Conservation (phyloP, 2,888 invertebrate species). For the Eristalis tenax region DNA sequence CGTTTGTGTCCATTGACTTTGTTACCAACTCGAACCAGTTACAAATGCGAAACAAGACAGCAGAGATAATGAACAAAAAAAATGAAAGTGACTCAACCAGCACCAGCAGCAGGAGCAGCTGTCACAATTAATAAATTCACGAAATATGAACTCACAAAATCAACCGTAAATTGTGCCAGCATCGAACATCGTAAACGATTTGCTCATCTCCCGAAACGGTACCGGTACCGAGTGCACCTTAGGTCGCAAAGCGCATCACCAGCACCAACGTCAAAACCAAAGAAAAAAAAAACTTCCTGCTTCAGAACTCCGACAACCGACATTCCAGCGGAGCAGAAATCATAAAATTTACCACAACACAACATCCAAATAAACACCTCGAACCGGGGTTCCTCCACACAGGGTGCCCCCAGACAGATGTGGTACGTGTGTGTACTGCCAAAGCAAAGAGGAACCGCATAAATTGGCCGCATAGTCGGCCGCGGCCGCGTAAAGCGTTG, state of each 20-base stretch:
- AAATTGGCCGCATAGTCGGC: neutral
- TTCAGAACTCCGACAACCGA: slow-evolving; percentile 35
- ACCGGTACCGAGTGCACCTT: neutral
- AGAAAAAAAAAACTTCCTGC: slow-evolving; percentile 61
- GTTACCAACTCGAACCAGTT: slow-evolving; percentile 6
- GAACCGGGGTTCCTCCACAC: neutral
- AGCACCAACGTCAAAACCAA: neutral
- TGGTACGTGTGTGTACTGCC: neutral
- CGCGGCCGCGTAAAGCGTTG: neutral
- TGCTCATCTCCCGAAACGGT: slow-evolving; percentile 10
- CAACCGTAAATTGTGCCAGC: slow-evolving; percentile 47
- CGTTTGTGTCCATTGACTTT: neutral
- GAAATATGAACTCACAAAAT: slow-evolving; percentile 66
- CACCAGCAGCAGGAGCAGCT: slow-evolving; percentile 5
- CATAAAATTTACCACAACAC: slow-evolving; percentile 49
- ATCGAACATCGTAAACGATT: slow-evolving; percentile 46
- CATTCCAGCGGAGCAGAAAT: slow-evolving; percentile 48
- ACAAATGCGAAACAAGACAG: slow-evolving; percentile 31
- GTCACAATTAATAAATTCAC: slow-evolving; percentile 68
- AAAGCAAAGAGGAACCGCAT: neutral
- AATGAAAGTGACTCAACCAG: slow-evolving; percentile 62
- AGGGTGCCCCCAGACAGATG: neutral
- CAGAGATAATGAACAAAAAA: slow-evolving; percentile 20
- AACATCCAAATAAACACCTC: slow-evolving; percentile 18
- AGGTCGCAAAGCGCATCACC: slow-evolving; percentile 10